Evolutionary conservation across 2,888 invertebrate species (phyloP), one percentile per base, ranked within the genome.

Genomic region (Rutpela maculata): DNA sequence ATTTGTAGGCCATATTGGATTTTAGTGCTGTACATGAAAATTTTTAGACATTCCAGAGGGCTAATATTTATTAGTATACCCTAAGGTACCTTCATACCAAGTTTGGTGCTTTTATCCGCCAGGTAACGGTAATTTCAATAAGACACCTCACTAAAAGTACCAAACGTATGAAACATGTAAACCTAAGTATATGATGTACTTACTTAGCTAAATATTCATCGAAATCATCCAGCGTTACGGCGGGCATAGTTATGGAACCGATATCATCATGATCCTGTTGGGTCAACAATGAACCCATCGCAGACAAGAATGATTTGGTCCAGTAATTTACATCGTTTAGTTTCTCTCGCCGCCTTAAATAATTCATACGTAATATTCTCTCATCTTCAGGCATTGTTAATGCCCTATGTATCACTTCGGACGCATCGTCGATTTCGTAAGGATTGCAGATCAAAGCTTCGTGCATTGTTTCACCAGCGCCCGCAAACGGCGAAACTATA

Each of bases 391-490:
- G 96, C 97, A 97, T 97, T 69, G 95, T 96, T 0, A 97, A 90
- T 0, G 97, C 97, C 92, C 95, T 94, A 88, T 97, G 95, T 83
- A 96, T 94, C 22, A 95, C 95, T 89, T 97, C 96, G 17, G 97
- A 96, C 3, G 96, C 96, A 82, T 95, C 95, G 84, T 96, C 95
- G 68, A 97, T 92, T 89, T 97, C 97, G 85, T 97, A 97, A 0
- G 97, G 97, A 89, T 97, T 97, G 87, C 96, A 96, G 69, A 96
- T 93, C 11, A 97, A 91, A 1, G 97, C 97, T 88, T 97, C 97
- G 90, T 97, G 97, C 97, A 97, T 97, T 92, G 96, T 97, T 89
- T 97, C 97, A 0, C 97, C 97, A 7, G 97, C 97, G 0, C 97
- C 97, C 75, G 97, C 97, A 87, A 97, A 97, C 0, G 97, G 97